Evolutionary conservation across 1,140 invertebrate genomes (phyloP), one percentile per base, ranked within the genome.

Genomic region (Microplitis demolitor): DNA sequence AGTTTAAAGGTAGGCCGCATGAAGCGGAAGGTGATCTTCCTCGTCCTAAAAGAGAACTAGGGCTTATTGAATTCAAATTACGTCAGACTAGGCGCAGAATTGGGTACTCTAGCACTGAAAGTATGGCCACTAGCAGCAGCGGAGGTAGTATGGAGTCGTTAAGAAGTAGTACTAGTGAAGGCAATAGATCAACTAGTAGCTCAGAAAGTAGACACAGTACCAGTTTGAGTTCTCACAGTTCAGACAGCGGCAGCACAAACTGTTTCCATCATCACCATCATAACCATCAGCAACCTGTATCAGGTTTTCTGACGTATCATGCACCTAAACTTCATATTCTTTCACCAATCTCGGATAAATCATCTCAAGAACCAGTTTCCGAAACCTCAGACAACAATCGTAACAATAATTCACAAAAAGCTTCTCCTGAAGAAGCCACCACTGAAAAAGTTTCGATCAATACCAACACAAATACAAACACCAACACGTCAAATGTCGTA

Each of bases 301-400:
- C 90, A 72, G 91, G 90, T 60, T 93, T 91, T 78, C 83, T 89
- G 24, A 89, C 90, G 14, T 89, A 91, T 73, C 91, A 93, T 80
- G 89, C 91, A 8, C 90, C 89, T 79, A 95, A 95, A 80, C 83
- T 95, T 74, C 93, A 95, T 81, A 94, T 96, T 77, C 88, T 96
- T 13, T 96, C 94, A 69, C 95, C 95, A 4, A 96, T 96, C 78
- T 96, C 94, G 34, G 95, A 96, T 84, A 96, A 96, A 81, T 95
- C 94, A n/a, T 94, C 93, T 2, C 93, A 95, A 80, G 94, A 96
- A 79, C 94, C 93, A 11, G 91, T 90, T 13, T 93, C 92, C 1
- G 93, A 94, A 78, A 91, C 91, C 1, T 93, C 92, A 9, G 93
- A 94, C 74, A 93, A 92, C 80, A 93, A 93, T 77, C 91, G 91